phyloP scores from a whole-genome alignment of 2,113 vertebrate genomes.

The Brachyhypopomus occidentalis region DNA sequence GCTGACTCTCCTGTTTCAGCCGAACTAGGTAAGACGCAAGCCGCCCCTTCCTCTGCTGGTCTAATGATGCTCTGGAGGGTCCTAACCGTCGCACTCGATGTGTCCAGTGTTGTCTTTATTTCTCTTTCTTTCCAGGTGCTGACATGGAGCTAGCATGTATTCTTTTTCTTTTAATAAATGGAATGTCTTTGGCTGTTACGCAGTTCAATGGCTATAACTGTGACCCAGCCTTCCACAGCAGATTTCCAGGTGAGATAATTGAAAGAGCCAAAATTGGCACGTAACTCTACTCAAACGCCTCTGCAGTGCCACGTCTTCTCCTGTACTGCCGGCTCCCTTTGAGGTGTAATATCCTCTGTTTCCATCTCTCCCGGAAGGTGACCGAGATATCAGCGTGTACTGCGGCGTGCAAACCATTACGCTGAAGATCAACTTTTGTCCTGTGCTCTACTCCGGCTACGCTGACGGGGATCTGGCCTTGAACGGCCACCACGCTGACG shows the following conservation, averaged over 20 bases:
- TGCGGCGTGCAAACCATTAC: slow-evolving; percentile 96
- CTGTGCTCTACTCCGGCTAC: slow-evolving; percentile 95
- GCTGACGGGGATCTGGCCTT: slow-evolving; percentile 88
- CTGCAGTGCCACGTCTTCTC: neutral
- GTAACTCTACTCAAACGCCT: neutral
- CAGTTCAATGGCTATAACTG: slow-evolving; percentile 98
- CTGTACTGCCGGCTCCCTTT: neutral
- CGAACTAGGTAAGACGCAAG: slow-evolving; percentile 51
- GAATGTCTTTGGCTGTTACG: slow-evolving; percentile 76
- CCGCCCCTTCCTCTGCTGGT: neutral
- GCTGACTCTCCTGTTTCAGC: slow-evolving; percentile 68
- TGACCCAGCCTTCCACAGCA: slow-evolving; percentile 91
- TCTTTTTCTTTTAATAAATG: slow-evolving; percentile 81
- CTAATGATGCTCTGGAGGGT: neutral
- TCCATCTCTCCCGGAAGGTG: slow-evolving; percentile 74
- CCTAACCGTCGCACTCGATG: no score
- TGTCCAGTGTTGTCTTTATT: no score
- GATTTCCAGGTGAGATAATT: slow-evolving; percentile 90
- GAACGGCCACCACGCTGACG: slow-evolving; percentile 87
- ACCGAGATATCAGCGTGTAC: slow-evolving; percentile 92
- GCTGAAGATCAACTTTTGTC: slow-evolving; percentile 98
- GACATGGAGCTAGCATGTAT: slow-evolving; percentile 86
- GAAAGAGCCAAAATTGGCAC: neutral
- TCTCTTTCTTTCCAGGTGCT: slow-evolving; percentile 72
- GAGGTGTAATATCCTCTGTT: neutral